These are phyloP conservation scores for Stomatorhinus ivindoensis DNA, from an alignment of 2,113 vertebrate genomes.

Conservation along the genomic window DNA sequence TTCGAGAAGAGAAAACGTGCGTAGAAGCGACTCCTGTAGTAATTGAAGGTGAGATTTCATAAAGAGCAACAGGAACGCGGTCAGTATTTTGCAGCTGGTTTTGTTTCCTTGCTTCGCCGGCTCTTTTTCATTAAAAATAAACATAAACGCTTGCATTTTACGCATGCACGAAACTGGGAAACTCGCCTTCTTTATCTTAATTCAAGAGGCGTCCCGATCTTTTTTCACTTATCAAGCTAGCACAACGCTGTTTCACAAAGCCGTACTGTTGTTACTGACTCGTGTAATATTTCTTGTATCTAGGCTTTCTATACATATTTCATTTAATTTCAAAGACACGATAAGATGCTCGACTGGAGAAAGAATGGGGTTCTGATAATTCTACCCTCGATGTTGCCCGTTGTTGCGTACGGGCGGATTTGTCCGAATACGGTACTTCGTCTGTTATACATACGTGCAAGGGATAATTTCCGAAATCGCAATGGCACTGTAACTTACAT, in stretches of 20 bases:
- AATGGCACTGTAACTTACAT: slow-evolving; percentile 34
- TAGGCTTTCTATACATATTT: neutral
- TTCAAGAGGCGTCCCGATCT: neutral
- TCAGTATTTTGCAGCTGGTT: neutral
- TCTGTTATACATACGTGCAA: neutral
- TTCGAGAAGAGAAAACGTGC: slow-evolving; percentile 9
- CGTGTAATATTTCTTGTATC: neutral
- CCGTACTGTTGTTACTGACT: neutral
- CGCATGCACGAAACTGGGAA: neutral
- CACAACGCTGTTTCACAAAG: neutral
- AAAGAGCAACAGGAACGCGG: slow-evolving; percentile 46
- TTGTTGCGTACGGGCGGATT: neutral
- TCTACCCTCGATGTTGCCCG: neutral
- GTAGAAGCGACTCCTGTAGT: slow-evolving; percentile 17
- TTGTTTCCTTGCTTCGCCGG: slow-evolving; percentile 17
- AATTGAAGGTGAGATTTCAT: slow-evolving; percentile 22
- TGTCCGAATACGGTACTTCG: neutral
- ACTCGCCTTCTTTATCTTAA: neutral
- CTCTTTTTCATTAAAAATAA: slow-evolving; percentile 1
- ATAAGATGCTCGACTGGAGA: neutral
- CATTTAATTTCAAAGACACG: neutral
- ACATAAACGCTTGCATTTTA: neutral
- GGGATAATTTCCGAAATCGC: slow-evolving; percentile 24
- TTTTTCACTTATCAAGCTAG: neutral
- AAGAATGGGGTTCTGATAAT: neutral